Evolutionary conservation across 2,797 vertebrate species (phyloP), one percentile per base, ranked within the genome.

Genomic region (Dallia pectoralis): DNA sequence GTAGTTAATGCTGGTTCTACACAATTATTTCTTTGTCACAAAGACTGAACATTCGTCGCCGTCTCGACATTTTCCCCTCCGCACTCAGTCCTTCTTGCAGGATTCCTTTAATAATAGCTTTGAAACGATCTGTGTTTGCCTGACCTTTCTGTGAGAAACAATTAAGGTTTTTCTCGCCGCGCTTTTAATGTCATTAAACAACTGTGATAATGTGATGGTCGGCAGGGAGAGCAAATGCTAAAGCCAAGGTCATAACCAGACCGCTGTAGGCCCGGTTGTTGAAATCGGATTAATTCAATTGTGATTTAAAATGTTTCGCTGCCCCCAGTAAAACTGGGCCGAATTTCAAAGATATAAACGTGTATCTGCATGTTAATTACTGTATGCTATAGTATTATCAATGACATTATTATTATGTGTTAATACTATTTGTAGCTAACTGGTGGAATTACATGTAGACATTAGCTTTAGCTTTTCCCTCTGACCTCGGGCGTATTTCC

Each of bases 401-500:
- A 22, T 18, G 25, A 22, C 25, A 59, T 44, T 44, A 44, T 44
- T 44, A 44, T 44, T 4, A 44, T 44, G 40, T 44, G 11, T 12
- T 44, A 44, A 11, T 44, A 44, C 11, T 12, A 44, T 44, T 44
- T 44, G 8, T 56, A 47, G 27, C 73, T n/a, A 74, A 72, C 44
- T 36, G 62, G 14, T 63, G 73, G 76, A 87, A 90, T 88, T 83
- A 82, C 85, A 83, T 72, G 66, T 65, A 80, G 88, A 84, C 80
- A 74, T 85, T 78, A 77, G 53, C 53, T 56, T 56, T 70, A 33
- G 64, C 62, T 85, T 53, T 74, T 77, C 74, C 53, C 76, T 85
- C 79, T 82, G 83, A 89, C 85, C 82, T 77, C 86, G 77, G 80
- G 47, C 73, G 74, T 71, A 88, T 91, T 90, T 90, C 86, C 87